Conservation (phyloP, 2,797 vertebrate species). For the Takifugu ocellatus region DNA sequence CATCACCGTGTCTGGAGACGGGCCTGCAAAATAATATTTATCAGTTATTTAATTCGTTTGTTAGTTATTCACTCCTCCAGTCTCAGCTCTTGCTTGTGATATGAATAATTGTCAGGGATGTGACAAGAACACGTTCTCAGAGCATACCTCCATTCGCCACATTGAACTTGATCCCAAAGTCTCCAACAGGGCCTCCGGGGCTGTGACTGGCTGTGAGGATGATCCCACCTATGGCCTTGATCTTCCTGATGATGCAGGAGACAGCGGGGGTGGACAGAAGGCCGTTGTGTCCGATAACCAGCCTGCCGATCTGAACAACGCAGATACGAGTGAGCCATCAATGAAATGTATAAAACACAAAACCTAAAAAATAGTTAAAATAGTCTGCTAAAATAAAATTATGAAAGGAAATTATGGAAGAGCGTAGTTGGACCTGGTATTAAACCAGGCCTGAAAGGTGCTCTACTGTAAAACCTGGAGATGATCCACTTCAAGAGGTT, state of each 20-base stretch:
- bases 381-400: too few species aligned
- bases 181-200: slow-evolving; percentile 92
- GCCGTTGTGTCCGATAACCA: slow-evolving; percentile 96
- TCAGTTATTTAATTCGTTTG: not conserved
- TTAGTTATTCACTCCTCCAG: not conserved
- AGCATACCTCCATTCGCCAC: slow-evolving; percentile 92
- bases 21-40: slow-evolving; percentile 72
- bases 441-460: not conserved
- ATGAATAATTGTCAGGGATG: not conserved
- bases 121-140: not conserved
- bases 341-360: too few species aligned
- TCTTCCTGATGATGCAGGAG: slow-evolving; percentile 97
- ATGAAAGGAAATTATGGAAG: too few species aligned
- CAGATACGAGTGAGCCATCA: slow-evolving; percentile 1
- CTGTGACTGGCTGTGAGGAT: slow-evolving; percentile 97
- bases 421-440: not conserved
- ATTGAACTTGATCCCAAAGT: slow-evolving; percentile 98
- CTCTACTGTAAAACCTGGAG: slow-evolving; percentile 26
- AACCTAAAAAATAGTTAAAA: too few species aligned
- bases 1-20: slow-evolving; percentile 90
- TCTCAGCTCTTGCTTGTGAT: not conserved
- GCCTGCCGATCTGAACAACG: slow-evolving; percentile 85
- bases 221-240: slow-evolving; percentile 97
- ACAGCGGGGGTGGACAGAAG: slow-evolving; percentile 97
- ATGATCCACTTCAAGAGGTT: slow-evolving; percentile 28